phyloP scores from a whole-genome alignment of 2,113 vertebrate genomes.

The Gopherus evgoodei region DNA sequence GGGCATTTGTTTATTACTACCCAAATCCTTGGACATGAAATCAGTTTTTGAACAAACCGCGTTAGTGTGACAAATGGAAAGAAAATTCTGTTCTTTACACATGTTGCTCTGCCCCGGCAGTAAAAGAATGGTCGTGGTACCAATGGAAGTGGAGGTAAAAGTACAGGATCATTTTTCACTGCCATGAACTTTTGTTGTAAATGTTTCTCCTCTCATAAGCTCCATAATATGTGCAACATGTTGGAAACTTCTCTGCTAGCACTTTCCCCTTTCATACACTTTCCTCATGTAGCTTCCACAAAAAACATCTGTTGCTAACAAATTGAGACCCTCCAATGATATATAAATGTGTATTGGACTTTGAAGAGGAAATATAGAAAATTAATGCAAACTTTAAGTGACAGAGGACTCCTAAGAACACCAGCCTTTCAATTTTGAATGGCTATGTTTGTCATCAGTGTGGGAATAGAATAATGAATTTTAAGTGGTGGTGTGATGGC shows the following conservation, averaged over 20 bases:
- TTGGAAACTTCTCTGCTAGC: background rate
- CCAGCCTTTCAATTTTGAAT: background rate
- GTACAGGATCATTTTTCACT: background rate
- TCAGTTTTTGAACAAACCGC: background rate
- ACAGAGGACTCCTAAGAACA: background rate
- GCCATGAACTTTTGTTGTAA: background rate
- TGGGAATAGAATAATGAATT: background rate
- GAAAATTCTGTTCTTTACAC: background rate
- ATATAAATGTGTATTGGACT: background rate
- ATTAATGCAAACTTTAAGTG: background rate
- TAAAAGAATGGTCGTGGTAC: background rate
- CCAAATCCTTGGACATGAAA: background rate
- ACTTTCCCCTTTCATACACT: background rate
- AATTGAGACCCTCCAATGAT: background rate
- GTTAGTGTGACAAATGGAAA: background rate
- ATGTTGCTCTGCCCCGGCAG: background rate
- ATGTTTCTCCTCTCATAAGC: background rate
- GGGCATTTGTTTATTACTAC: background rate
- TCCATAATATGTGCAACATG: background rate
- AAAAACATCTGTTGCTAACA: background rate
- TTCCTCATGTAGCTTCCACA: background rate
- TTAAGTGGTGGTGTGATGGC: background rate
- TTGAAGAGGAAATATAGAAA: background rate
- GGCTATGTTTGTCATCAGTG: background rate
- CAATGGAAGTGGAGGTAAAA: no score